Base-by-base conservation (phyloP, 2,113 vertebrate genomes). In the Microcebus murinus region DNA sequence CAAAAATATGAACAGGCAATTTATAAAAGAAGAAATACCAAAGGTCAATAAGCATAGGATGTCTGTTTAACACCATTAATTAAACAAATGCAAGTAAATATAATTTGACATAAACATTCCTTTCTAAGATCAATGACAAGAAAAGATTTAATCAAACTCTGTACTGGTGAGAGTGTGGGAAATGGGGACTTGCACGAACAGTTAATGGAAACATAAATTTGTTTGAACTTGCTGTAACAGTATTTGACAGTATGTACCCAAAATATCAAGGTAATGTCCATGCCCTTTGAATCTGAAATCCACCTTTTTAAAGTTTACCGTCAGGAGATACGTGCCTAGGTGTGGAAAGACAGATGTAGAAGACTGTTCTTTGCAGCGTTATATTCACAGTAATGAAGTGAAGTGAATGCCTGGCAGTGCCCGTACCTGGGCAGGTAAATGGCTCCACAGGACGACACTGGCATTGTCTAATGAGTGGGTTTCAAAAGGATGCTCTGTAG, bases 81-180 rank as follows among this genome's bases (percentile, higher is more conserved):
- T 59, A 52, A 88, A 57, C 8, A 71, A 55, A 73, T 88, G 39
- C 65, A 67, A 84, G 39, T 84, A 70, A 85, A 61, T 70, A 76
- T 65, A 84, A 73, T 50, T 87, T 70, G 23, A 87, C 61, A 59
- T 20, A 61, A 97, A 91, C 63, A 17, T 96, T 88, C 34, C n/a
- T 73, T 55, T 91, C 29, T 81, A 90, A 76, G 36, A 68, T 59
- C 14, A 85, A 39, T 68, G 52, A 50, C 42, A 57, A 6, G 6
- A 73, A 79, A 68, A 73, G 55, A 2, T 10, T 77, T 63, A 27
- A 73, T 12, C 12, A 65, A 83, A 77, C 31, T 90, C 34, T 55
- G 4, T 65, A 13, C 14, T 67, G 1, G 11, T 45, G 17, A 29
- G 3, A 94, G 20, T 42, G 1, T 50, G 23, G 48, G 29, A 84